phyloP scores from a whole-genome alignment of 2,113 vertebrate species.

The Rhipidura dahli region DNA sequence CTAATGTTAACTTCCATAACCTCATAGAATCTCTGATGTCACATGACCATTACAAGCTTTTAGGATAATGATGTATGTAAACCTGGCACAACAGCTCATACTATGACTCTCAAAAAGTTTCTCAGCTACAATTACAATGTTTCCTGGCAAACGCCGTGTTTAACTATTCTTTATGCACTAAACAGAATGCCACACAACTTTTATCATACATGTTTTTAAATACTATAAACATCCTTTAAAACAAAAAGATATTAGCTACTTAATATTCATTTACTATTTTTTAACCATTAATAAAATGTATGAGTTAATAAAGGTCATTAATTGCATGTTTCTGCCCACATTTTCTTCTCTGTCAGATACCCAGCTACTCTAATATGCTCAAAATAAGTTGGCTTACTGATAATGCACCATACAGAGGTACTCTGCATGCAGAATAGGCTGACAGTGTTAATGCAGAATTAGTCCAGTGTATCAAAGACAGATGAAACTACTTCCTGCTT shows the following conservation, averaged over 20 bases:
- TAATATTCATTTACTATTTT: background rate
- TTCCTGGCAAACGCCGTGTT: background rate
- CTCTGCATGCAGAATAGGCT: background rate
- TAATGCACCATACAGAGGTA: background rate
- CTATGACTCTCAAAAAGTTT: background rate
- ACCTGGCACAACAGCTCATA: background rate
- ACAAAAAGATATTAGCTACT: background rate
- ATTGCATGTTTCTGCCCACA: background rate
- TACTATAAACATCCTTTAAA: background rate
- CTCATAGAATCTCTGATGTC: background rate
- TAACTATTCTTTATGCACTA: background rate
- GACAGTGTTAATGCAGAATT: background rate
- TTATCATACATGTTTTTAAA: background rate
- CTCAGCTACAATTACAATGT: background rate
- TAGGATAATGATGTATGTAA: background rate
- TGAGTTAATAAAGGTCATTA: background rate
- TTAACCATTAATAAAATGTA: background rate
- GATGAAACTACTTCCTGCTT: background rate
- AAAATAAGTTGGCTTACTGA: background rate
- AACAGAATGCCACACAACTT: background rate
- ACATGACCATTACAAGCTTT: fast-evolving
- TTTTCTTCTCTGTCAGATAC: background rate
- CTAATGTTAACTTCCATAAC: background rate
- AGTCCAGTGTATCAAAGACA: background rate
- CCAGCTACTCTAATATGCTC: background rate